Conservation (phyloP, 1,140 invertebrate genomes). For the Ectropis grisescens region DNA sequence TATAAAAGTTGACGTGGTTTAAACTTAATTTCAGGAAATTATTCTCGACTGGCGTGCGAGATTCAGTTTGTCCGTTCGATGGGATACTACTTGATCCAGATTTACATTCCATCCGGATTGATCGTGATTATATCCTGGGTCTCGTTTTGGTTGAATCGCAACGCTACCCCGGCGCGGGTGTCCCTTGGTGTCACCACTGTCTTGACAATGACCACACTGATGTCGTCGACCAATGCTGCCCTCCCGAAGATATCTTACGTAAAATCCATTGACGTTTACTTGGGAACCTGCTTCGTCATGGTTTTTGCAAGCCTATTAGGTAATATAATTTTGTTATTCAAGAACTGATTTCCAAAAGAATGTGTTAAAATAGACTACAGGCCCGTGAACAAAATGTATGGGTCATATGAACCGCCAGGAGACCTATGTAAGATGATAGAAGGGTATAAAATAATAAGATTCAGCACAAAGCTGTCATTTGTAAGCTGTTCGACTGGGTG, state of each 20-base stretch:
- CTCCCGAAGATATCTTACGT: constrained; percentile 99
- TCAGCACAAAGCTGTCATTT: no score
- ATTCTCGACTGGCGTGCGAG: constrained; percentile 95
- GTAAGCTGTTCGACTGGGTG: no score
- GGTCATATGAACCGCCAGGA: no score
- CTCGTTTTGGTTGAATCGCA: constrained; percentile 92
- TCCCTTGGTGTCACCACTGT: constrained; percentile 97
- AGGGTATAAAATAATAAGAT: no score
- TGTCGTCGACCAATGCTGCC: constrained; percentile 98
- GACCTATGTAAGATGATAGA: no score
- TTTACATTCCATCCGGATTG: constrained; percentile 98
- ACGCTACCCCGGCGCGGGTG: constrained; percentile 96
- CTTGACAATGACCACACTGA: constrained; percentile 98
- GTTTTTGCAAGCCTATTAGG: constrained; percentile 94
- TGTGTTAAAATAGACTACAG: no score
- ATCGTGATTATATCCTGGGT: constrained; percentile 99
- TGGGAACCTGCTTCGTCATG: constrained; percentile 98
- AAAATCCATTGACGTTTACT: constrained; percentile 98
- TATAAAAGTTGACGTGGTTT: no score
- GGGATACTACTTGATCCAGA: constrained; percentile 99
- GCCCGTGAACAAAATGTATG: no score
- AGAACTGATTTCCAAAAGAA: no score
- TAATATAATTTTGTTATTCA: no score
- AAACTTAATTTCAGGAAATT: constrained; percentile 89
- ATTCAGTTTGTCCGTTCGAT: constrained; percentile 97